Conservation (phyloP, 2,797 vertebrate genomes). For the Novumbra hubbsi region DNA sequence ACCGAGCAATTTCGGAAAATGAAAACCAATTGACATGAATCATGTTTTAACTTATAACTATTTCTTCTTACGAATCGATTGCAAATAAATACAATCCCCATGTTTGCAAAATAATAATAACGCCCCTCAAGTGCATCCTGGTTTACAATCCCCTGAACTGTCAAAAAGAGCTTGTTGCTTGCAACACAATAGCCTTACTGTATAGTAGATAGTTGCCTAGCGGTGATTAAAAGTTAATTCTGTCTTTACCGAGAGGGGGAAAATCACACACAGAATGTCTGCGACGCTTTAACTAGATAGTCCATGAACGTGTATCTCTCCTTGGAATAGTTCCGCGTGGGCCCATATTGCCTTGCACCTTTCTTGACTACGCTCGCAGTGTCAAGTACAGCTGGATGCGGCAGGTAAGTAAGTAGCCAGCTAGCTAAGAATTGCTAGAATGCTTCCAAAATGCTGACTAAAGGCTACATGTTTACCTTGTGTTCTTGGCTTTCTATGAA, state of each 20-base stretch:
- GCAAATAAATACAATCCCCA: not conserved
- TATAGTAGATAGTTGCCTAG: slow-evolving; percentile 69
- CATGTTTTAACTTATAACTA: too few species aligned
- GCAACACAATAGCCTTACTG: slow-evolving; percentile 46
- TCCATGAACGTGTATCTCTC: not conserved
- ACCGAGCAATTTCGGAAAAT: not conserved
- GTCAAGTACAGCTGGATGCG: slow-evolving; percentile 68
- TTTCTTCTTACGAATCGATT: not conserved
- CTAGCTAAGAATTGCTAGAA: not conserved
- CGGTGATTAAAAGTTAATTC: slow-evolving; percentile 22
- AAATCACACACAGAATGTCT: slow-evolving; percentile 41
- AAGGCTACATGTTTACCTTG: not conserved
- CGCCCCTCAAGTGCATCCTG: not conserved
- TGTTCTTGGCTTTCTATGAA: not conserved
- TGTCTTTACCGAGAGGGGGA: slow-evolving; percentile 7
- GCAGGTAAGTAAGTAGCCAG: slow-evolving; percentile 64
- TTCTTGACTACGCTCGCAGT: slow-evolving; percentile 5
- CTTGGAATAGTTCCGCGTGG: not conserved
- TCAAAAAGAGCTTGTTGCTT: slow-evolving; percentile 79
- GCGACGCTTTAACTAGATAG: not conserved
- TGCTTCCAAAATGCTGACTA: not conserved
- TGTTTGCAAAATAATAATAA: not conserved
- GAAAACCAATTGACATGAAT: not conserved
- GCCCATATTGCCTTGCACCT: not conserved
- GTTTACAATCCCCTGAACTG: slow-evolving; percentile 54